Evolutionary conservation across 1,140 invertebrate genomes (phyloP), one percentile per base, ranked within the genome.

Genomic region (Lethocerus indicus): DNA sequence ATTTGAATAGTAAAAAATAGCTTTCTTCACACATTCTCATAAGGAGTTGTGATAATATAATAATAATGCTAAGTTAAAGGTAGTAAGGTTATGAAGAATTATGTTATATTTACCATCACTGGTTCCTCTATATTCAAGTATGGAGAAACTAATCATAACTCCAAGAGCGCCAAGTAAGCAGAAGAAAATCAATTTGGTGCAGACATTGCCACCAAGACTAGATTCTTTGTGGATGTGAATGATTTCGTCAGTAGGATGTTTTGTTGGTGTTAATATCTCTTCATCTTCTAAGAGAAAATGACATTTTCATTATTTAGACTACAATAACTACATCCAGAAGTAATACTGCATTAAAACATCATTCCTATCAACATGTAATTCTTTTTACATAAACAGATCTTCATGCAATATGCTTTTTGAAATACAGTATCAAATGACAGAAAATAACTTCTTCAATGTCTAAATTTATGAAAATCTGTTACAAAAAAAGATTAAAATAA

Each of bases 121-220:
- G 16, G 78, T 67, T 28, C 82, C 83, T 59, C 79, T 74, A 58
- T 85, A 76, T 65, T 87, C 81, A 40, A 83, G 66, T 54, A 87
- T 79, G 51, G 87, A 83, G 36, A 87, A 60, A 46, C 80, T 79
- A 58, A 85, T 74, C 14, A 83, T 67, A 28, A 79, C 73, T 54
- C 78, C 66, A 20, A 88, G 68, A 45, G 75, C 71, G 20, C 75
- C 75, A 37, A 87, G 68, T 13, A 87, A 60, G 2, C 73, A 63
- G 58, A 87, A 85, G 63, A 88, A 88, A 51, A 87, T 70, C 35
- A 87, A 74, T 67, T 83, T 85, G 6, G 83, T 81, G 63, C 80
- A 83, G 71, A 83, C 78, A 58, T 83, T 80, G 25, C 82, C 83
- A 35, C 81, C 82, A 14, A 78, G 81, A 9, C 73, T 72, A 53